Percentiles rank a stretch among this genome's conserved stretches.
Evolutionary conservation across 2,797 vertebrate species (phyloP).

Genomic region (Anabas testudineus): DNA sequence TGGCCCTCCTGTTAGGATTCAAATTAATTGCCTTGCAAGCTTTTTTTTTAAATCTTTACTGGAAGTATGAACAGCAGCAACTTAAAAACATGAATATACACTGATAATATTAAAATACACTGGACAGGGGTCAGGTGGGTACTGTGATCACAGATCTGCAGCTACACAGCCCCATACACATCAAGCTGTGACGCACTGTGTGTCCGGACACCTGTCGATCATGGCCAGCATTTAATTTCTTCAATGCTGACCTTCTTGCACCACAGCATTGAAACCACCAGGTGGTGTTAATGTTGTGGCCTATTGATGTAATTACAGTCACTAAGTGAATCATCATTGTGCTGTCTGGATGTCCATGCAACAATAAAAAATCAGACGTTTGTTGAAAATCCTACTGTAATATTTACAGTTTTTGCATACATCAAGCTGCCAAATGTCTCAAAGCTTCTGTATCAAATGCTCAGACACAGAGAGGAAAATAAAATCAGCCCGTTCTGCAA

Average conservation of each 20-base stretch:
- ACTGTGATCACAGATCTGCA: too few species aligned
- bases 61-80: background rate
- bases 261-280: too few species aligned
- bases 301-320: background rate
- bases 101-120: too few species aligned
- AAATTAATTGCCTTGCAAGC: background rate
- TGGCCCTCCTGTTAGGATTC: background rate
- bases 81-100: background rate
- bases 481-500: conserved; percentile 45
- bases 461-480: conserved; percentile 9
- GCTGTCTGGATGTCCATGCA: background rate
- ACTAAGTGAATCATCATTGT: background rate
- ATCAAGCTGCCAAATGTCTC: conserved; percentile 13
- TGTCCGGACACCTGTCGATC: too few species aligned
- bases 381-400: background rate
- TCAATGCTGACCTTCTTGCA: too few species aligned
- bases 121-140: too few species aligned
- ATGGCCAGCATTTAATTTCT: too few species aligned
- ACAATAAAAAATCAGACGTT: background rate
- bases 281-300: too few species aligned
- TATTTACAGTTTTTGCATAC: conserved; percentile 20
- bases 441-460: background rate
- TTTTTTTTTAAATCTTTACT: background rate
- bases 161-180: too few species aligned
- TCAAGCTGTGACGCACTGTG: too few species aligned